Conservation (phyloP, 1,140 invertebrate species). For the Charaxes varanes region DNA sequence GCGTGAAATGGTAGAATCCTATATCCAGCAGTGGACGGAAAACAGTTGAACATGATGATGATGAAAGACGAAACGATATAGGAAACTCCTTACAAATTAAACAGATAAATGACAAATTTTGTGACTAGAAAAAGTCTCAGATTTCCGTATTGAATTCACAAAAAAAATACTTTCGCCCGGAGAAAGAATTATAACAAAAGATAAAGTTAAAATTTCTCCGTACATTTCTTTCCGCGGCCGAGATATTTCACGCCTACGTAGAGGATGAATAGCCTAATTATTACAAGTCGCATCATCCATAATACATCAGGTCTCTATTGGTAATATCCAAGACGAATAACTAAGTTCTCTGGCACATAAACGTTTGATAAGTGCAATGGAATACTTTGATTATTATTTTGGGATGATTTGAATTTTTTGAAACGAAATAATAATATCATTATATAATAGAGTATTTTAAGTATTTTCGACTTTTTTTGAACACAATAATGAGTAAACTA, state of each 20-base stretch:
- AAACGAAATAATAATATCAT: too few species aligned
- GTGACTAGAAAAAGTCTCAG: neutral
- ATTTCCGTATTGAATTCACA: neutral
- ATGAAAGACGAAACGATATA: too few species aligned
- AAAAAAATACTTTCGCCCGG: neutral
- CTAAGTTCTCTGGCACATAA: constrained; percentile 8
- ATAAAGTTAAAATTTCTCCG: neutral
- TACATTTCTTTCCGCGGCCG: neutral
- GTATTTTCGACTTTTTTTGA: too few species aligned
- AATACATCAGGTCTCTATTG: constrained; percentile 36
- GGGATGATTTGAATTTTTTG: neutral
- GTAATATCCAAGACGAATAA: constrained; percentile 3
- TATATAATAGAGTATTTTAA: too few species aligned
- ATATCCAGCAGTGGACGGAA: too few species aligned
- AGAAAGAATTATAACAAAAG: neutral
- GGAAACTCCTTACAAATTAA: too few species aligned
- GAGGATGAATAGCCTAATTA: constrained; percentile 46
- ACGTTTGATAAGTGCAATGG: constrained; percentile 1
- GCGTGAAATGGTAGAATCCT: too few species aligned
- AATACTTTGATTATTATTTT: neutral
- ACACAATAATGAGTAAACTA: too few species aligned
- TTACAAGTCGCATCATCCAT: constrained; percentile 36
- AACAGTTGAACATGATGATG: too few species aligned
- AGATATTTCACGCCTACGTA: neutral
- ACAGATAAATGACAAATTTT: too few species aligned